Evolutionary conservation across 2,797 vertebrate species (phyloP).

Genomic region (Jordanella pulchra): DNA sequence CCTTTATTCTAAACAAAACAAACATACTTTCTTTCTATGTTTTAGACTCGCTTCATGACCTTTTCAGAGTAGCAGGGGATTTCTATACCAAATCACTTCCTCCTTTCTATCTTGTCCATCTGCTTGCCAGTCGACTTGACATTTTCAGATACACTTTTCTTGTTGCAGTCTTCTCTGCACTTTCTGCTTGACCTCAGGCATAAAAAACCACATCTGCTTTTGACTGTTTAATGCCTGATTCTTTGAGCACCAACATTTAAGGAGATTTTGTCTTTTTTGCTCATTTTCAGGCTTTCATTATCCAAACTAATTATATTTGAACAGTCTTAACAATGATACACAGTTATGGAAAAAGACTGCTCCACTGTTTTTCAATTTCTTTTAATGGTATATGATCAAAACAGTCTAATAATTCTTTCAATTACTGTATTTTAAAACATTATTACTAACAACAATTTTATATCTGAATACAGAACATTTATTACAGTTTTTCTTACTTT

Average conservation of each 20-base stretch:
- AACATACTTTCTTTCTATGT: background rate
- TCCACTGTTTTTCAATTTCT: too few species aligned
- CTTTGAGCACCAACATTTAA: background rate
- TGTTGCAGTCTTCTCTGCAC: background rate
- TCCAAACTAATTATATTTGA: background rate
- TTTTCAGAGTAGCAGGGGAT: conserved; percentile 35
- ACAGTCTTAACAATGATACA: background rate
- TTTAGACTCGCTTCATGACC: conserved; percentile 35
- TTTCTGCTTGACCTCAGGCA: conserved; percentile 5
- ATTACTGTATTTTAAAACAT: background rate
- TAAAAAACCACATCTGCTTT: conserved; percentile 24
- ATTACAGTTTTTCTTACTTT: background rate
- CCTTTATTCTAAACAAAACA: background rate
- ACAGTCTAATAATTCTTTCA: too few species aligned
- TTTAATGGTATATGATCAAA: too few species aligned
- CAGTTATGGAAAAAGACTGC: too few species aligned
- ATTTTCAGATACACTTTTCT: conserved; percentile 24
- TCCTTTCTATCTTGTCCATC: conserved; percentile 5
- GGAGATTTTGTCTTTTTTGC: background rate
- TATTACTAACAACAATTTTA: background rate
- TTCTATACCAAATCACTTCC: conserved; percentile 2
- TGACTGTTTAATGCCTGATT: background rate
- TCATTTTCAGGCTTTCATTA: background rate
- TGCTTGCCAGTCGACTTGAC: conserved; percentile 23
- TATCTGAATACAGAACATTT: background rate